Base-by-base conservation (phyloP, 2,113 vertebrate species). In the Toxotes chatareus region DNA sequence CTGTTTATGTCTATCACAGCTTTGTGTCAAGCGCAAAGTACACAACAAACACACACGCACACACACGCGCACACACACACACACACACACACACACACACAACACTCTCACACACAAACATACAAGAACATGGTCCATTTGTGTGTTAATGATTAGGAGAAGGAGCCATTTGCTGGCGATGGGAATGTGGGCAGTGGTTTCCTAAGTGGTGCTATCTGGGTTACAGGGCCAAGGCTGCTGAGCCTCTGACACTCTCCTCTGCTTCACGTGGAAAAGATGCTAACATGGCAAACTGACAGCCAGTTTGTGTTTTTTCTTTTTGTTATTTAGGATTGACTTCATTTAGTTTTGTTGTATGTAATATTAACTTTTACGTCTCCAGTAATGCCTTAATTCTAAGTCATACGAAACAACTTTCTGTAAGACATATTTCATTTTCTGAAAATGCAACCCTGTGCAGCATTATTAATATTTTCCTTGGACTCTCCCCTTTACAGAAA, bases 61-160 rank as follows among this genome's bases (percentile, higher is more conserved):
- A 67, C 71, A 73, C 67, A 63, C 56, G 2, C 14, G 56, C 67
- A 73, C 49, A 73, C 73, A 79, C 56, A 73, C 67, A 70, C 27
- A 55, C 10, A 59, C 7, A 42, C 60, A 59, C 38, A 36, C 65
- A 56, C 64, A 51, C 9, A 34, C 53, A 40, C 23, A 12, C 34
- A n/a, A n/a, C 7, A 4, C 36, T 38, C 42, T 19, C 51, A 62
- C 59, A 69, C 75, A 77, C 72, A 63, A 4, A 60, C 62, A 76
- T 79, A 65, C 27, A 46, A 4, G 46, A 89, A 80, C 86, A 80
- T 23, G 67, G 81, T 80, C 81, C 86, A 78, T 88, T 91, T 85
- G 74, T 65, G 90, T 87, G 92, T 93, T 93, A 94, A 94, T 94
- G 92, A 94, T 93, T 92, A 93, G 83, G 79, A 56, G 88, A 91